phyloP scores from a whole-genome alignment of 2,888 invertebrate species.

The Caenorhabditis sp. region DNA sequence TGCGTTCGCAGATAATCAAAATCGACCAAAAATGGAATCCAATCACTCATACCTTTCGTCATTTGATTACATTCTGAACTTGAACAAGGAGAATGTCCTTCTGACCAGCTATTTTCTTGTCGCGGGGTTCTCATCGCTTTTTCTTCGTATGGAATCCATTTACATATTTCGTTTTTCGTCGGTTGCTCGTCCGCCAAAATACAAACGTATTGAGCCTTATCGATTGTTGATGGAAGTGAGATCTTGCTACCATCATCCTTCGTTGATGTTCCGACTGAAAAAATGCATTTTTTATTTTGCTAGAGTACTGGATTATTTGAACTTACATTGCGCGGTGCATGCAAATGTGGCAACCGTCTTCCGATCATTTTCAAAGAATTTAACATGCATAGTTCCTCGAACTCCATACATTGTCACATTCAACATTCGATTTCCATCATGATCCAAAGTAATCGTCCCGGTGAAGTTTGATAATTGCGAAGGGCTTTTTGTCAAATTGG shows the following conservation, averaged over 20 bases:
- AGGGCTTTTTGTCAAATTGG: constrained; percentile 39
- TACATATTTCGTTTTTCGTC: constrained; percentile 33
- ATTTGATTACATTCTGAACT: constrained; percentile 27
- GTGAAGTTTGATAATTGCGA: constrained; percentile 36
- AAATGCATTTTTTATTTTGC: neutral
- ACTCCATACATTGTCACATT: constrained; percentile 39
- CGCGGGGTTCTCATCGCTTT: constrained; percentile 29
- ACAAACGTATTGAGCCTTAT: constrained; percentile 39
- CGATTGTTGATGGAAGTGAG: constrained; percentile 33
- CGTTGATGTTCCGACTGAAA: constrained; percentile 29
- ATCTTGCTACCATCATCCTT: constrained; percentile 39
- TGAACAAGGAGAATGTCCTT: constrained; percentile 39
- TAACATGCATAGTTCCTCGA: constrained; percentile 42
- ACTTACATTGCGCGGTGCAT: constrained; percentile 40
- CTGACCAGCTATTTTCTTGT: constrained; percentile 38
- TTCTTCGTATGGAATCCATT: constrained; percentile 45
- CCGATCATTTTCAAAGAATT: constrained; percentile 32
- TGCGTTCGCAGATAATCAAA: constrained; percentile 33
- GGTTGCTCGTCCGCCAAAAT: constrained; percentile 41
- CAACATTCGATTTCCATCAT: constrained; percentile 39
- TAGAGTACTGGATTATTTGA: neutral
- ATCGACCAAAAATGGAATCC: constrained; percentile 32
- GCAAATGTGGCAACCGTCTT: constrained; percentile 34
- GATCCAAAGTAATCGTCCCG: constrained; percentile 38
- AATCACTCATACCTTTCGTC: constrained; percentile 20